Percentiles rank a stretch among this genome's conserved stretches.
Conservation (phyloP, 2,797 vertebrate genomes). For the Pygocentrus nattereri region DNA sequence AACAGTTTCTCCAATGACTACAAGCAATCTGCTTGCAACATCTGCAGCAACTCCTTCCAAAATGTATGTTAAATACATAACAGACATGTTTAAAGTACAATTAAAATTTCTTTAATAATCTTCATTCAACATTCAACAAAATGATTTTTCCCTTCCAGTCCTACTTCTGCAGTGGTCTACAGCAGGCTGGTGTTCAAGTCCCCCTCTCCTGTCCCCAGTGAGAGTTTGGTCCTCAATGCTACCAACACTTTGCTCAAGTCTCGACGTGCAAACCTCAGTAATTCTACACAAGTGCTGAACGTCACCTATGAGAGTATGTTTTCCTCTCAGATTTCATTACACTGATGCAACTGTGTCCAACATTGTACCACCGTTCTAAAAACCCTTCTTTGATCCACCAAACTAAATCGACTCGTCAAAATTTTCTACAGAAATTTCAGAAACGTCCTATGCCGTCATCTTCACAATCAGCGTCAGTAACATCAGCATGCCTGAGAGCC, state of each 20-base stretch:
- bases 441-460: conserved; percentile 14
- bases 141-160: neutral
- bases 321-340: neutral
- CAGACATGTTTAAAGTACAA: too few species aligned
- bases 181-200: conserved; percentile 8
- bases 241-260: neutral
- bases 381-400: neutral
- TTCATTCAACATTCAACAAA: too few species aligned
- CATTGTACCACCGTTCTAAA: too few species aligned
- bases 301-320: conserved; percentile 14
- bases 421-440: conserved; percentile 17
- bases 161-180: neutral
- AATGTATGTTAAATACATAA: too few species aligned
- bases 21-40: too few species aligned
- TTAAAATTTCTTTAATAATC: too few species aligned
- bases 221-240: conserved; percentile 13
- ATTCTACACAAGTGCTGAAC: conserved; percentile 12
- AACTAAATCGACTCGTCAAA: neutral
- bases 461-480: conserved; percentile 15
- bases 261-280: neutral
- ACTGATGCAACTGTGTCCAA: too few species aligned
- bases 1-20: too few species aligned
- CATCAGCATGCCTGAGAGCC: neutral
- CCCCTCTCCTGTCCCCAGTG: conserved; percentile 24
- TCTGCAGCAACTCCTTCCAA: too few species aligned